phyloP scores from a whole-genome alignment of 2,113 vertebrate species.

The Tetrax tetrax region DNA sequence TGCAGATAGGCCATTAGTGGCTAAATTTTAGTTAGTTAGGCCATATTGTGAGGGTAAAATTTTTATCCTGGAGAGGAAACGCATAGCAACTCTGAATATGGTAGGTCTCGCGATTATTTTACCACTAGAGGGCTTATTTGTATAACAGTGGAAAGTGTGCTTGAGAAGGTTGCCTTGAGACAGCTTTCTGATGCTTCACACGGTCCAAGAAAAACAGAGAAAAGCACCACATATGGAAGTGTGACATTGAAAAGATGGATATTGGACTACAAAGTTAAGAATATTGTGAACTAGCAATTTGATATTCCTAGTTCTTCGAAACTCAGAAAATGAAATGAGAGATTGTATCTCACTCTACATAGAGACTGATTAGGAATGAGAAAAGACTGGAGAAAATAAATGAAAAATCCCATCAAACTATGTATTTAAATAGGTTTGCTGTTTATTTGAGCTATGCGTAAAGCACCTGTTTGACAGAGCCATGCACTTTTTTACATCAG shows the following conservation, averaged over 20 bases:
- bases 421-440: background rate
- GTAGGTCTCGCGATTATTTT: background rate
- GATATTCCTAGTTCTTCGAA: background rate
- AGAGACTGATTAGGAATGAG: background rate
- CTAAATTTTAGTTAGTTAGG: background rate
- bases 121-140: conserved; percentile 65
- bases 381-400: background rate
- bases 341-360: background rate
- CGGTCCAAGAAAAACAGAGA: background rate
- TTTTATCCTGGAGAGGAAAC: background rate
- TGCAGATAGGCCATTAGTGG: background rate
- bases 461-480: background rate
- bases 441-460: background rate
- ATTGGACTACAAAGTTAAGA: background rate
- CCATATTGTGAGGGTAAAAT: background rate
- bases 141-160: background rate
- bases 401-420: background rate
- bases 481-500: background rate
- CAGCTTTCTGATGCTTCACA: background rate
- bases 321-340: background rate
- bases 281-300: background rate
- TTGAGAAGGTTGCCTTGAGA: background rate
- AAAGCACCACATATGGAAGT: background rate
- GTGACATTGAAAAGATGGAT: background rate
- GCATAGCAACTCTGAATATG: background rate